Evolutionary conservation across 2,113 vertebrate genomes (phyloP).

Genomic region (Trematocara marginatum): DNA sequence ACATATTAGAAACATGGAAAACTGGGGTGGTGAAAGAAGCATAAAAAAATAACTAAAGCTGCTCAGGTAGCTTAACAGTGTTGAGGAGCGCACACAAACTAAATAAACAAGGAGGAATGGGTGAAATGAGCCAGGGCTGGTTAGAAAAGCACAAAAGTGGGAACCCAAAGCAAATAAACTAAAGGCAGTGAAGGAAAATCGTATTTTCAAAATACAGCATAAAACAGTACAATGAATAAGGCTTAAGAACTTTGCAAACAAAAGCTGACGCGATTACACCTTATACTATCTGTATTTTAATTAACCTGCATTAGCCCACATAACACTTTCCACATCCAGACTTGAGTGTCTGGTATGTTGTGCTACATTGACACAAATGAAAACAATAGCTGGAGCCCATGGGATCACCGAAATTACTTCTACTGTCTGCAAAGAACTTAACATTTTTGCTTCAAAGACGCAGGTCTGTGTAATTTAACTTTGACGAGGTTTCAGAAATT

Average conservation of each 20-base stretch:
- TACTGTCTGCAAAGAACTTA: not conserved
- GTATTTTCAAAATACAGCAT: not conserved
- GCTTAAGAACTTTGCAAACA: not conserved
- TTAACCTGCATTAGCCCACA: not conserved
- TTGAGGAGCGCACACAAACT: not conserved
- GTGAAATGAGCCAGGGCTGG: not conserved
- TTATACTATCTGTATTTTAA: not conserved
- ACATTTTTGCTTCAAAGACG: not conserved
- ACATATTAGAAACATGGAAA: not conserved
- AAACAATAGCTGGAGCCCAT: not conserved
- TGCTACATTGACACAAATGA: not conserved
- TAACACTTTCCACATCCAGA: not conserved
- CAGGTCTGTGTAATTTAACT: not conserved
- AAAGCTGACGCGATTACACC: fast-evolving
- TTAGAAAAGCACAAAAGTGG: not conserved
- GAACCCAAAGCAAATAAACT: not conserved
- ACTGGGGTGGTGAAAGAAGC: not conserved
- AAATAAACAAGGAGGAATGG: not conserved
- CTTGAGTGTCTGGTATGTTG: not conserved
- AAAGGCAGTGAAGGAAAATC: not conserved
- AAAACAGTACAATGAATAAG: not conserved
- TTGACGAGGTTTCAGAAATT: not conserved
- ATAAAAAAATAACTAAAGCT: not conserved
- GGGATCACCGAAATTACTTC: not conserved
- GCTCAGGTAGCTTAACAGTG: not conserved